Evolutionary conservation across 2,888 invertebrate genomes (phyloP).

Genomic region (Cephus pygmeus): DNA sequence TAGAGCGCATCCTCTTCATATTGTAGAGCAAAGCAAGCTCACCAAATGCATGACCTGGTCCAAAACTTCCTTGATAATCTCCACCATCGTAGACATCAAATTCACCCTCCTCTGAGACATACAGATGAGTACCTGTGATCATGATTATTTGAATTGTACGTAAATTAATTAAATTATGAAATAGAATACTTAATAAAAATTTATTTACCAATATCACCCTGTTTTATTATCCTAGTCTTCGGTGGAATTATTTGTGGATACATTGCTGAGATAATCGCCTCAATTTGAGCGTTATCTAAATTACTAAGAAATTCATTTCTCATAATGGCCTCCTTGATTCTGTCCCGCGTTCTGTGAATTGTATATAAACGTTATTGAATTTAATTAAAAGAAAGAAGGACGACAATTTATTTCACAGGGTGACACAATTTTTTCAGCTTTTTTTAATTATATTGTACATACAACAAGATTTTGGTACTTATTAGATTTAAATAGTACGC

Average conservation of each 20-base stretch:
- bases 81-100: slow-evolving; percentile 86
- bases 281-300: slow-evolving; percentile 76
- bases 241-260: slow-evolving; percentile 74
- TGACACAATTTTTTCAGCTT: background rate
- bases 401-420: background rate
- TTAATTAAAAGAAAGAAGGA: background rate
- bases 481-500: background rate
- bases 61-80: slow-evolving; percentile 80
- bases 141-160: background rate
- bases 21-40: slow-evolving; percentile 94
- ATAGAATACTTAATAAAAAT: background rate
- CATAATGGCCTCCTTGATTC: slow-evolving; percentile 76
- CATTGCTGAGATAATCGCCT: slow-evolving; percentile 83
- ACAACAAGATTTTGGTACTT: background rate
- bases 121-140: slow-evolving; percentile 78
- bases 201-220: slow-evolving; percentile 75
- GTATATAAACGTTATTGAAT: background rate
- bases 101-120: slow-evolving; percentile 84
- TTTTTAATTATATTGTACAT: background rate
- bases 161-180: background rate
- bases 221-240: slow-evolving; percentile 78
- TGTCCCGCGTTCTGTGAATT: slow-evolving; percentile 69
- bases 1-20: slow-evolving; percentile 87
- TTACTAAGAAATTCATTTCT: slow-evolving; percentile 85
- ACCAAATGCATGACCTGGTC: slow-evolving; percentile 85